These are phyloP conservation scores for Parus major DNA, from an alignment of 2,113 vertebrate genomes.

Conservation along the genomic window DNA sequence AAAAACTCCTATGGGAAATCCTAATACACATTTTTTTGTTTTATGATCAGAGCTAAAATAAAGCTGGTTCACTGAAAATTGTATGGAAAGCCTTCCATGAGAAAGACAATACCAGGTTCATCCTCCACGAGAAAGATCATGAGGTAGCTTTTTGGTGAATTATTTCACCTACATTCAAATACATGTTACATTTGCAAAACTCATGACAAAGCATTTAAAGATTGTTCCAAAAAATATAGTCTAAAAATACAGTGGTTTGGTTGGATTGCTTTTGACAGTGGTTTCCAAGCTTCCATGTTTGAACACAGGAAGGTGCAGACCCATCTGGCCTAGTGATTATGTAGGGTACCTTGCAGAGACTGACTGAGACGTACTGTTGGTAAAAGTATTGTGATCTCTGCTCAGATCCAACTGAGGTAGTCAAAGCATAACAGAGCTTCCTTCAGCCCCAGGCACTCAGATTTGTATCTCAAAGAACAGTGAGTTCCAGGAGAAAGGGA, in stretches of 20 bases:
- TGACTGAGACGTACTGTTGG: background rate
- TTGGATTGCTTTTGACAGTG: background rate
- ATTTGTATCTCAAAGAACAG: background rate
- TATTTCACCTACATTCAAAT: background rate
- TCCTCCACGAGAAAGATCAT: background rate
- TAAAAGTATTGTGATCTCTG: background rate
- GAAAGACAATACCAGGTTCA: background rate
- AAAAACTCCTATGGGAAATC: background rate
- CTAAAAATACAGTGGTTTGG: background rate
- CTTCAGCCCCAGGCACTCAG: background rate
- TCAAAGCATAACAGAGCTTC: background rate
- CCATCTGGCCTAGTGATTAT: background rate
- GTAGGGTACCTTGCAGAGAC: background rate
- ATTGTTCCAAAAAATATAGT: background rate
- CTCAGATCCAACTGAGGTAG: background rate
- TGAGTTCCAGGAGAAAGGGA: background rate
- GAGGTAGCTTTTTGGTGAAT: background rate
- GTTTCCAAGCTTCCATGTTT: background rate
- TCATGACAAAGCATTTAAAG: background rate
- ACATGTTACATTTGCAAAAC: background rate
- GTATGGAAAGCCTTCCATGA: background rate
- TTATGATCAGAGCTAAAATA: background rate
- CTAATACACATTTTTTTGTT: background rate
- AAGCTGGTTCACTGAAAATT: background rate
- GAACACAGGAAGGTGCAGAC: background rate